Base-by-base conservation (phyloP, 2,797 vertebrate genomes). In the Enteromius paludinosus region DNA sequence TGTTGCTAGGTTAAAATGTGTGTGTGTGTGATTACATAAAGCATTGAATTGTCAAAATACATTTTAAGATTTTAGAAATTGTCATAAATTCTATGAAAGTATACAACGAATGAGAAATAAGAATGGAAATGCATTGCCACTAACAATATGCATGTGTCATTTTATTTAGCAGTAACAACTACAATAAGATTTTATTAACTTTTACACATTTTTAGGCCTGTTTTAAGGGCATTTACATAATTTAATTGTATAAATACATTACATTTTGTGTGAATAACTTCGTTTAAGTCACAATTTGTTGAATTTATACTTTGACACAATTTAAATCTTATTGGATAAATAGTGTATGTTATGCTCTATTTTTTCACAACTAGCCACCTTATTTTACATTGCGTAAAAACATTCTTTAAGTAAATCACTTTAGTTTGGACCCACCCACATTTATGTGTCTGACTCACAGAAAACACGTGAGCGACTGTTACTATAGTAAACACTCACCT, bases 401-500 rank as follows among this genome's bases (percentile, higher is more conserved):
- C 45, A 70, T 72, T 41, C 81, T 68, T 77, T 52, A 81, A 82
- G 75, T 82, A 23, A 71, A 65, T 79, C 33, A 68, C 70, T 82
- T 85, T 66, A 28, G 59, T 74, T 66, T 75, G 72, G 73, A 75
- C 68, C 79, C 41, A 70, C 82, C 64, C 61, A 82, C 77, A 77
- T 72, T 64, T 78, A 33, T 41, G 38, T 56, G 54, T 65, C 52
- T 83, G 73, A 83, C 71, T 64, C 79, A 84, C 25, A 10, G 6
- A 71, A 62, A 84, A 68, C 71, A 45, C 28, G 12, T 9, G 80
- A 84, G 49, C 20, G 79, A 28, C 72, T 80, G 76, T 82, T 84
- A 70, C 79, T 82, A 43, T 77, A 87, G 79, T 78, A 78, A 59
- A 83, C 75, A 41, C 25, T 73, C 82, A 80, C 43, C 83, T 80